Evolutionary conservation across 92 coral and sea anemone genomes (phyloP).

Genomic region (Parazoanthus darwini): DNA sequence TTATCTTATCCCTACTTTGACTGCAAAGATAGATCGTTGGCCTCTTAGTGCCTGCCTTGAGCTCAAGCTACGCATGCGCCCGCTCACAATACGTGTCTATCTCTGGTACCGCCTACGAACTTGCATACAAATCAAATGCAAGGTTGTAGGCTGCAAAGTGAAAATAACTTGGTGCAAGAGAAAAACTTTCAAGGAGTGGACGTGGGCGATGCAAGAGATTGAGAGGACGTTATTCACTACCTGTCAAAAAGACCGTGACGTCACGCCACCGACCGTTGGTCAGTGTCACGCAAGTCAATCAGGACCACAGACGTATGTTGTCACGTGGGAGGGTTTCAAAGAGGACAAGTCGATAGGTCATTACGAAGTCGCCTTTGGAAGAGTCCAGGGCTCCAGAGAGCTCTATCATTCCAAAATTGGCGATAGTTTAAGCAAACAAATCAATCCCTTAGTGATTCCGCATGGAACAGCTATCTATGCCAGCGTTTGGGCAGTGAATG

Average conservation of each 20-base stretch:
- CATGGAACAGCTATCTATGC: constrained; percentile 78
- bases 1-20: constrained; percentile 81
- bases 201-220: constrained; percentile 86
- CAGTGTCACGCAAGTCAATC: constrained; percentile 82
- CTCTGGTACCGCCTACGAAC: constrained; percentile 87
- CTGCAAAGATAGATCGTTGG: constrained; percentile 85
- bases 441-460: constrained; percentile 68
- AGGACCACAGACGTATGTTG: constrained; percentile 73
- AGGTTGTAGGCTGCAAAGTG: constrained; percentile 60
- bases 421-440: constrained; percentile 60
- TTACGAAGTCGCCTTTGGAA: constrained; percentile 81
- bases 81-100: constrained; percentile 84
- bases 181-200: constrained; percentile 86
- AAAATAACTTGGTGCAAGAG: constrained; percentile 75
- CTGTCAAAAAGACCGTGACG: constrained; percentile 75
- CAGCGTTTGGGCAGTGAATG: constrained; percentile 84
- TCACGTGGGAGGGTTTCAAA: constrained; percentile 92
- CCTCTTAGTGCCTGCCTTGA: constrained; percentile 91
- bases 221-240: constrained; percentile 74
- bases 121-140: constrained; percentile 68
- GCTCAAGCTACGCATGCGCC: constrained; percentile 86
- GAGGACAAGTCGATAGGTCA: constrained; percentile 79
- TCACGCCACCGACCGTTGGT: constrained; percentile 83
- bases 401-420: constrained; percentile 77
- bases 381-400: constrained; percentile 85